Evolutionary conservation across 2,797 vertebrate species (phyloP).

Genomic region (Neosilurus mollespiculum): DNA sequence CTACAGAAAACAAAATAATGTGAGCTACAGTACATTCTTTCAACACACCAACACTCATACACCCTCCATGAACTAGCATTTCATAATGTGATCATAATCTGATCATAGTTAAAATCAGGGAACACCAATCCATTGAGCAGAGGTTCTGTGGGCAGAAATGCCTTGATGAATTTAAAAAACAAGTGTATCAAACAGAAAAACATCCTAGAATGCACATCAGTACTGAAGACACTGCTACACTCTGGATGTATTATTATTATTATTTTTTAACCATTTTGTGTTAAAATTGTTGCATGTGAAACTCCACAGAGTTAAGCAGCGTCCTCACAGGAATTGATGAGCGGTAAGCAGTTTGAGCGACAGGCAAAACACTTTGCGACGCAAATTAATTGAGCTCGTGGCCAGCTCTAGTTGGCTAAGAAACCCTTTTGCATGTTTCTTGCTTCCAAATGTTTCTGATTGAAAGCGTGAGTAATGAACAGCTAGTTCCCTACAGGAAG

Average conservation of each 20-base stretch:
- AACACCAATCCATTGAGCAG: no score
- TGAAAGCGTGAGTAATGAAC: no score
- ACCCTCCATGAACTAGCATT: not conserved
- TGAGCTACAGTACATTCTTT: not conserved
- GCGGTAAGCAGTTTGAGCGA: no score
- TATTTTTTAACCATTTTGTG: not conserved
- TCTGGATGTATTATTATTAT: not conserved
- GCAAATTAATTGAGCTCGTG: no score
- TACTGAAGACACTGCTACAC: not conserved
- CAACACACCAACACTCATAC: not conserved
- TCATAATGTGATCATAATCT: not conserved
- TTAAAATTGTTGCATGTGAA: not conserved
- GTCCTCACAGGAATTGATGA: no score
- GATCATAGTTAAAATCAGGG: not conserved
- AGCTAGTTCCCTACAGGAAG: no score
- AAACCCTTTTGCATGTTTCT: no score
- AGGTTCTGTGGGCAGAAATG: not conserved
- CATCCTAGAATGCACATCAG: not conserved
- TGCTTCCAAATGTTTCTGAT: no score
- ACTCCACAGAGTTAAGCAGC: no score
- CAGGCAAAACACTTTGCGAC: no score
- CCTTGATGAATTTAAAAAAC: not conserved
- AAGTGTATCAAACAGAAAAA: not conserved
- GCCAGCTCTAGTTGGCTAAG: no score
- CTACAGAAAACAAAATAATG: slow-evolving; percentile 62